Conservation (phyloP, 64 coral and sea anemone genomes). For the Montipora capricornis region DNA sequence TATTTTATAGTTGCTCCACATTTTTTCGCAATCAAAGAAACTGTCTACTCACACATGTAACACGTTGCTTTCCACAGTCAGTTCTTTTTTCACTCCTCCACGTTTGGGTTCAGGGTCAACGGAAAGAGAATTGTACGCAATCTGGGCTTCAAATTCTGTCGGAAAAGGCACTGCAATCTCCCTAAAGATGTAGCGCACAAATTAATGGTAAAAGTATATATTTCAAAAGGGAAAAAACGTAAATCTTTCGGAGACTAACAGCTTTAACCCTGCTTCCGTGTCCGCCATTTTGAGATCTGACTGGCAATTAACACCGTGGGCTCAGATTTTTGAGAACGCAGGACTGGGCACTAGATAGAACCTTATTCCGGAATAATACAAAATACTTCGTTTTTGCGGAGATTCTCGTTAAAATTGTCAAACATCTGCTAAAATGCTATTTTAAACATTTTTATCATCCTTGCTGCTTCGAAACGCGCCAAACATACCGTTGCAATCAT, state of each 20-base stretch:
- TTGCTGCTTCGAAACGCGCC: no score
- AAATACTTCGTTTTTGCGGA: no score
- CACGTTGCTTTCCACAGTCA: conserved; percentile 68
- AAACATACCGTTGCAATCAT: no score
- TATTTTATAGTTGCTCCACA: no score
- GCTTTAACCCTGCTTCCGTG: neutral
- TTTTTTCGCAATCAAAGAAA: neutral
- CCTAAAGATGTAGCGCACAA: neutral
- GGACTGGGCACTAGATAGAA: neutral
- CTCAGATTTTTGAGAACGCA: neutral
- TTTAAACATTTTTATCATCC: no score
- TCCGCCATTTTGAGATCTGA: conserved; percentile 5
- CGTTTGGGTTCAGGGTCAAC: conserved; percentile 93
- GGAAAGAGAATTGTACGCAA: conserved; percentile 85
- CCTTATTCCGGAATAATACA: neutral
- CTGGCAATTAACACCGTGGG: neutral
- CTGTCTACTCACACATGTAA: conserved; percentile 79
- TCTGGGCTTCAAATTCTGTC: conserved; percentile 70
- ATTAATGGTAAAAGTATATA: neutral
- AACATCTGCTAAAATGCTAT: no score
- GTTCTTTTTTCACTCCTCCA: conserved; percentile 62
- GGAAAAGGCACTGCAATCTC: conserved; percentile 86
- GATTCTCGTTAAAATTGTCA: no score
- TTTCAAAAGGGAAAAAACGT: neutral
- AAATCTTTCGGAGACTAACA: neutral